Evolutionary conservation across 2,888 invertebrate species (phyloP).

Genomic region (Agapostemon virescens): DNA sequence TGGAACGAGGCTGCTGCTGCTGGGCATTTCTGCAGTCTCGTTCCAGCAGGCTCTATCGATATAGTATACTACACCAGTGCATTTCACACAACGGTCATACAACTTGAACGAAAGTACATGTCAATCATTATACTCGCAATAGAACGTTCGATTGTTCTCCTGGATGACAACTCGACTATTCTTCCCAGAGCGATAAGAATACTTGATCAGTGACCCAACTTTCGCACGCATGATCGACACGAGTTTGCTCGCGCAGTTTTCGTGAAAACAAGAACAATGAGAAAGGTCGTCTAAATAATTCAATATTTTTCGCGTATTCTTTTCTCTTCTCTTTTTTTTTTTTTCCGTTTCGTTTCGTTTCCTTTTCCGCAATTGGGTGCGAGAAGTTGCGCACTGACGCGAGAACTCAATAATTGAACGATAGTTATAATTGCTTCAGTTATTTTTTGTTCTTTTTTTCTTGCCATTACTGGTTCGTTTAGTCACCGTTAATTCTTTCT

Average conservation of each 20-base stretch:
- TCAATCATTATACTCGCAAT: conserved; percentile 19
- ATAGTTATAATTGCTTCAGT: conserved; percentile 46
- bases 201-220: conserved; percentile 37
- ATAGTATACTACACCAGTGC: conserved; percentile 30
- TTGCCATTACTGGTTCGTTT: background rate
- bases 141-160: background rate
- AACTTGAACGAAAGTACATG: conserved; percentile 39
- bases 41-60: background rate
- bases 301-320: background rate
- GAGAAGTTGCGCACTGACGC: background rate
- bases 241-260: background rate
- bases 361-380: background rate
- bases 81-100: conserved; percentile 37
- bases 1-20: background rate
- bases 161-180: conserved; percentile 22
- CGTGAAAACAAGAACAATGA: background rate
- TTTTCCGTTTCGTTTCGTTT: too few species aligned
- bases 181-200: conserved; percentile 40
- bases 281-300: background rate
- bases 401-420: conserved; percentile 51
- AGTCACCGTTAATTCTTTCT: conserved; percentile 3
- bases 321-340: background rate
- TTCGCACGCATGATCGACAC: conserved; percentile 28
- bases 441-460: background rate
- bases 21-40: background rate